Conservation (phyloP, 2,797 vertebrate genomes). For the Discoglossus pictus region DNA sequence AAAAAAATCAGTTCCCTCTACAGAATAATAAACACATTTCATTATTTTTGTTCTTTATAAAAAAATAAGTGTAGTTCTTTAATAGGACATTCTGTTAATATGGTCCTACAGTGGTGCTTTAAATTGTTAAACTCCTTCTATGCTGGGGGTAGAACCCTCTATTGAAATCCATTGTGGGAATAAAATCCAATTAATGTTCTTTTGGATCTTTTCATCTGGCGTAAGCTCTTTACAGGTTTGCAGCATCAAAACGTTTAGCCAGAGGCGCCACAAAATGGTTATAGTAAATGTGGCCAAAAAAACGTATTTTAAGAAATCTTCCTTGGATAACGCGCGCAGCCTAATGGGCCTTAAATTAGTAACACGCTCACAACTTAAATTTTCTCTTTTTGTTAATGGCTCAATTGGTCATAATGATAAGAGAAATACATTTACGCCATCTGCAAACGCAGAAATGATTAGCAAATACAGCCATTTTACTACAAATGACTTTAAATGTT, state of each 20-base stretch:
- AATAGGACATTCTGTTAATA: no score
- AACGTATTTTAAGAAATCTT: constrained; percentile 35
- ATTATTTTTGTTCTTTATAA: no score
- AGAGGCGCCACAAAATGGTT: constrained; percentile 34
- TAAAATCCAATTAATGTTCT: no score
- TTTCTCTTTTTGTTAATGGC: constrained; percentile 39
- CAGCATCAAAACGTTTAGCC: constrained; percentile 27
- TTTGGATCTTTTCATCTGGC: neutral
- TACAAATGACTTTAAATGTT: constrained; percentile 42
- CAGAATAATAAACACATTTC: no score
- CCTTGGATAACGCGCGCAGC: constrained; percentile 17
- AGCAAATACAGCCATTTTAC: constrained; percentile 46
- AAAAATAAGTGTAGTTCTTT: no score
- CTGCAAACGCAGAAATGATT: constrained; percentile 46
- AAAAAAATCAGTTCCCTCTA: no score
- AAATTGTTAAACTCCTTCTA: no score
- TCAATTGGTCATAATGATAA: constrained; percentile 49
- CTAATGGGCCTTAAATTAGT: constrained; percentile 40
- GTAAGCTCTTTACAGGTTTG: constrained; percentile 27
- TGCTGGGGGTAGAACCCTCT: no score
- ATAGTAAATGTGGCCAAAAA: constrained; percentile 34
- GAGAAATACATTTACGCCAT: constrained; percentile 51
- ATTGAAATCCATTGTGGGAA: no score
- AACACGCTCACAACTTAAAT: constrained; percentile 28
- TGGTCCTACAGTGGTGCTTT: no score